phyloP scores from a whole-genome alignment of 2,888 invertebrate genomes.

The Volucella inanis region DNA sequence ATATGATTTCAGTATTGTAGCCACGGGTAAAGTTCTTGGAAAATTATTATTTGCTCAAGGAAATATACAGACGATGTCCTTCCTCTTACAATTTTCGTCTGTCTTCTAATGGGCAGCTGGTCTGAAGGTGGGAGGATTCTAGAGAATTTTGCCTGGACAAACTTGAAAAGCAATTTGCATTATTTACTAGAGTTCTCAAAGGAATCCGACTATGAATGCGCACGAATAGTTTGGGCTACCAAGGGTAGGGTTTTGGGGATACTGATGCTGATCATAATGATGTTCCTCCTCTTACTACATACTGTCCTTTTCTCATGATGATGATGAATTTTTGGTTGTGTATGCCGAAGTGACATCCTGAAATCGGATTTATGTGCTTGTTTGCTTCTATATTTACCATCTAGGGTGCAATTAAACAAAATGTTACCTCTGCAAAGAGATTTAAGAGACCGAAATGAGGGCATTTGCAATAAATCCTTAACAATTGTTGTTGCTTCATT shows the following conservation, averaged over 20 bases:
- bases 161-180: slow-evolving; percentile 74
- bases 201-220: slow-evolving; percentile 68
- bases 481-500: slow-evolving; percentile 25
- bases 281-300: not conserved
- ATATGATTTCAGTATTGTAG: slow-evolving; percentile 66
- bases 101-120: not conserved
- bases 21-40: slow-evolving; percentile 72
- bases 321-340: slow-evolving; percentile 47
- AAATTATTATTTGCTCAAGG: slow-evolving; percentile 72
- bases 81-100: slow-evolving; percentile 51
- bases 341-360: slow-evolving; percentile 6
- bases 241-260: not conserved
- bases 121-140: not conserved
- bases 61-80: slow-evolving; percentile 73
- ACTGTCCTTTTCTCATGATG: slow-evolving; percentile 4
- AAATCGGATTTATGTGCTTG: slow-evolving; percentile 23
- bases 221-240: slow-evolving; percentile 31
- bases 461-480: slow-evolving; percentile 48
- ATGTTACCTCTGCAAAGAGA: slow-evolving; percentile 45
- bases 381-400: slow-evolving; percentile 37
- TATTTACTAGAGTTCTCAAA: slow-evolving; percentile 67
- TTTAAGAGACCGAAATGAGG: slow-evolving; percentile 57
- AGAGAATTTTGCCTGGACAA: slow-evolving; percentile 47
- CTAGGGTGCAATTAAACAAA: slow-evolving; percentile 62
- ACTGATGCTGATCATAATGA: slow-evolving; percentile 16